Percentiles rank a stretch among this genome's conserved stretches.
Evolutionary conservation across 2,113 vertebrate species (phyloP).

Genomic region (Psophia crepitans): DNA sequence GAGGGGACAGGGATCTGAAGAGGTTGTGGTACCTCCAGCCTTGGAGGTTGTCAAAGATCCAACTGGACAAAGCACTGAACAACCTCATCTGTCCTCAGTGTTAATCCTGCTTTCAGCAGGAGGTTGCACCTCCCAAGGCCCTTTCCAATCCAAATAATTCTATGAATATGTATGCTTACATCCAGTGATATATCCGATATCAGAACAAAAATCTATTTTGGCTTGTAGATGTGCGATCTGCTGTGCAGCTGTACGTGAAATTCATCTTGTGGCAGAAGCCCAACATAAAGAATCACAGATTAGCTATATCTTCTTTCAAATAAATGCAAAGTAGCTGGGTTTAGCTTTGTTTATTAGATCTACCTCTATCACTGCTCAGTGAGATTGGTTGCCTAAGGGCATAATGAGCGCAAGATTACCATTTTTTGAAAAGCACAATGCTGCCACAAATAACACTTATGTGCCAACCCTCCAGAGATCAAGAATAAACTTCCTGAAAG

Average conservation of each 20-base stretch:
- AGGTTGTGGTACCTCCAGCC: not conserved
- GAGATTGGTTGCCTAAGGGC: slow-evolving; percentile 3
- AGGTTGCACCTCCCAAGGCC: not conserved
- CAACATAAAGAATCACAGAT: slow-evolving; percentile 42
- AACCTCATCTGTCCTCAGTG: not conserved
- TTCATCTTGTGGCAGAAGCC: slow-evolving; percentile 27
- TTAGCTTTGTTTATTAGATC: slow-evolving; percentile 41
- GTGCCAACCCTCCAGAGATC: not conserved
- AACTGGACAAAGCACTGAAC: not conserved
- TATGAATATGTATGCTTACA: not conserved
- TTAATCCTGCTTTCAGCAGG: not conserved
- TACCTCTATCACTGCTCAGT: not conserved
- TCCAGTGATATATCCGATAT: not conserved
- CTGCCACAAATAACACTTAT: not conserved
- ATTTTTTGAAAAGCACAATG: not conserved
- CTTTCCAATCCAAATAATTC: not conserved
- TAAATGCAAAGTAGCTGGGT: not conserved
- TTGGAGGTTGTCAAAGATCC: not conserved
- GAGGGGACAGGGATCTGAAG: not conserved
- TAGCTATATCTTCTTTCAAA: slow-evolving; percentile 29
- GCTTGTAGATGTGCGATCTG: not conserved
- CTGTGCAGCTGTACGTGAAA: slow-evolving; percentile 34
- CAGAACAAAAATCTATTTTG: not conserved
- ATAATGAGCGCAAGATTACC: not conserved
- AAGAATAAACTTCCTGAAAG: not conserved